phyloP scores from a whole-genome alignment of 2,888 invertebrate species.

The Kryphioiulus occultus region DNA sequence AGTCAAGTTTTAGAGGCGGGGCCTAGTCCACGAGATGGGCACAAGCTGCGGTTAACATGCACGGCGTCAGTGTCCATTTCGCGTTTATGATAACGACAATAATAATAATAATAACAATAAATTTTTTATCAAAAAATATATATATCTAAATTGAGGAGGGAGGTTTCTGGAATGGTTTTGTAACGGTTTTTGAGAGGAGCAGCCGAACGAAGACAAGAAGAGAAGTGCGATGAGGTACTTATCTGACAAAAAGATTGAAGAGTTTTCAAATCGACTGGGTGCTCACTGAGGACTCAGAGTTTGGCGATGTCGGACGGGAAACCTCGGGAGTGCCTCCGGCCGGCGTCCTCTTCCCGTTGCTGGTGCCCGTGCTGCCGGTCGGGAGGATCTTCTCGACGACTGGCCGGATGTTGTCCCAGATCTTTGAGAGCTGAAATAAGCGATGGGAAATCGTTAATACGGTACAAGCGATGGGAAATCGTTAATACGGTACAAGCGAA shows the following conservation, averaged over 20 bases:
- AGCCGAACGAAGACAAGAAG: not conserved
- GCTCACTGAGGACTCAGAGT: not conserved
- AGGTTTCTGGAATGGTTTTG: not conserved
- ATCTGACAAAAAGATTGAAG: not conserved
- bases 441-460: not conserved
- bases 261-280: not conserved
- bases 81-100: not conserved
- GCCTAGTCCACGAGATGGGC: too few relatives aligned
- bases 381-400: constrained; percentile 42
- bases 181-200: too few relatives aligned
- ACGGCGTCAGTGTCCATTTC: not conserved
- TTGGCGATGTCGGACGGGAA: constrained; percentile 41
- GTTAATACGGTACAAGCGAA: too few relatives aligned
- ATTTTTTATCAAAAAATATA: not conserved
- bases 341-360: not conserved
- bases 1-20: too few relatives aligned
- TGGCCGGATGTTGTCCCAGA: constrained; percentile 48
- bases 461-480: too few relatives aligned
- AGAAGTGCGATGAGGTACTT: not conserved
- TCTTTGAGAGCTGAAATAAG: constrained; percentile 21
- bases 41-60: not conserved
- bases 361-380: not conserved
- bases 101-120: not conserved
- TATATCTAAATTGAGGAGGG: not conserved
- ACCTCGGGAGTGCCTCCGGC: constrained; percentile 1